These are phyloP conservation scores for Athrips mouffetella DNA, from an alignment of 2,888 invertebrate species.

Conservation along the genomic window DNA sequence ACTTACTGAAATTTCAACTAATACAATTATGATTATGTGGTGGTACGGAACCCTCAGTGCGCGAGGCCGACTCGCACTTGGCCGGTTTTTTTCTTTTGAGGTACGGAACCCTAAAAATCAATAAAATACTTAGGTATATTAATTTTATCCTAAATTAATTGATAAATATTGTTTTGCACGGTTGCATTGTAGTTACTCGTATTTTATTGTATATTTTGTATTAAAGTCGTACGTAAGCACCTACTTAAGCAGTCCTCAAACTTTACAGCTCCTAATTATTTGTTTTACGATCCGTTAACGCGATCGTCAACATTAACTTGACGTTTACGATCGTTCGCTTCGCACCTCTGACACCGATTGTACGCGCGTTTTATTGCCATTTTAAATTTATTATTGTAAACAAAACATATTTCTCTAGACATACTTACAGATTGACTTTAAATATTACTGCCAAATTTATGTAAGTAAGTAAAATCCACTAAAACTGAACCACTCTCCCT, in stretches of 20 bases:
- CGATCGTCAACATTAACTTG: constrained; percentile 66
- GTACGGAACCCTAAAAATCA: too few species aligned
- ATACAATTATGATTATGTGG: too few species aligned
- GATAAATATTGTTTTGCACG: neutral
- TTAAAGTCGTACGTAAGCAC: too few species aligned
- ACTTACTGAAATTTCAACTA: too few species aligned
- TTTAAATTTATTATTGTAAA: constrained; percentile 60
- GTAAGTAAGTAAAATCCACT: too few species aligned
- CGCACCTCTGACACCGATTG: constrained; percentile 64
- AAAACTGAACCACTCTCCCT: too few species aligned
- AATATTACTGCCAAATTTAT: too few species aligned
- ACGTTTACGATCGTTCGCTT: constrained; percentile 70
- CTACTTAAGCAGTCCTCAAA: constrained; percentile 9
- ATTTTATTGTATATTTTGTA: constrained; percentile 19
- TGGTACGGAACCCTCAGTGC: too few species aligned
- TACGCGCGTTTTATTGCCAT: constrained; percentile 46
- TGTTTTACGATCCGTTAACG: constrained; percentile 74
- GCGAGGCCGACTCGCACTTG: too few species aligned
- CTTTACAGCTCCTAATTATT: constrained; percentile 51
- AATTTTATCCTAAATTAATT: too few species aligned
- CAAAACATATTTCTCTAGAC: constrained; percentile 25
- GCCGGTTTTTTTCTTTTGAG: too few species aligned
- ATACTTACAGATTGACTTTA: neutral
- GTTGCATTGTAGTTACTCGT: constrained; percentile 6
- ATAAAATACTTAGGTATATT: too few species aligned